Percentiles rank a stretch among this genome's conserved stretches.
These are phyloP conservation scores for Lissonota sp. DNA, from an alignment of 2,888 invertebrate genomes.

Conservation along the genomic window DNA sequence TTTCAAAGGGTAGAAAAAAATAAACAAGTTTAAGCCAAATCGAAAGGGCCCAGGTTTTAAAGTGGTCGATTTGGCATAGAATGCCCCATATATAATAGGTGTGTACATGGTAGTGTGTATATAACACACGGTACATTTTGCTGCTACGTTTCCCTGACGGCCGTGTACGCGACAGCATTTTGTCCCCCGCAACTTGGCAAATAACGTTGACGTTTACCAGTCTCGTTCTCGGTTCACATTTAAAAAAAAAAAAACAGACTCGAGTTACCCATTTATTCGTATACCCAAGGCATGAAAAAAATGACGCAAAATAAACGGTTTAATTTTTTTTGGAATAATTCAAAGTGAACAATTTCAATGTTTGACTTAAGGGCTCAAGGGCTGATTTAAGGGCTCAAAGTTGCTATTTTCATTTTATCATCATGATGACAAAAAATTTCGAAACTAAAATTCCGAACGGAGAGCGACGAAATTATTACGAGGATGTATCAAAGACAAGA, in stretches of 20 bases:
- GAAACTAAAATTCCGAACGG: no score
- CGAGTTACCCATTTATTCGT: not conserved
- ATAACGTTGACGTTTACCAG: conserved; percentile 38
- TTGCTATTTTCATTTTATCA: no score
- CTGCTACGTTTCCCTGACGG: conserved; percentile 50
- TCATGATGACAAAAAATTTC: no score
- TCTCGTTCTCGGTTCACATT: conserved; percentile 12
- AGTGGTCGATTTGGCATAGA: no score
- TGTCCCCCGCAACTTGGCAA: not conserved
- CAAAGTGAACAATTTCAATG: no score
- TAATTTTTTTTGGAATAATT: no score
- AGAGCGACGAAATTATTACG: not conserved
- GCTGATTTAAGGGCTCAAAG: no score
- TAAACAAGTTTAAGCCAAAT: no score
- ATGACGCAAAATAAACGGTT: no score
- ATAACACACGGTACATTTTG: conserved; percentile 26
- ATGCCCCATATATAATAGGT: not conserved
- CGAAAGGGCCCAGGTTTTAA: no score
- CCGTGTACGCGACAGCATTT: conserved; percentile 29
- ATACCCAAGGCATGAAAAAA: not conserved
- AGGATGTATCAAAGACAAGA: not conserved
- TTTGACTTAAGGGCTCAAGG: no score
- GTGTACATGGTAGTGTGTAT: not conserved
- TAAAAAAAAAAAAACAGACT: conserved; percentile 2
- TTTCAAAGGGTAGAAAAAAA: no score